These are phyloP conservation scores for Sphaerodactylus townsendi DNA, from an alignment of 2,113 vertebrate species.

Conservation along the genomic window DNA sequence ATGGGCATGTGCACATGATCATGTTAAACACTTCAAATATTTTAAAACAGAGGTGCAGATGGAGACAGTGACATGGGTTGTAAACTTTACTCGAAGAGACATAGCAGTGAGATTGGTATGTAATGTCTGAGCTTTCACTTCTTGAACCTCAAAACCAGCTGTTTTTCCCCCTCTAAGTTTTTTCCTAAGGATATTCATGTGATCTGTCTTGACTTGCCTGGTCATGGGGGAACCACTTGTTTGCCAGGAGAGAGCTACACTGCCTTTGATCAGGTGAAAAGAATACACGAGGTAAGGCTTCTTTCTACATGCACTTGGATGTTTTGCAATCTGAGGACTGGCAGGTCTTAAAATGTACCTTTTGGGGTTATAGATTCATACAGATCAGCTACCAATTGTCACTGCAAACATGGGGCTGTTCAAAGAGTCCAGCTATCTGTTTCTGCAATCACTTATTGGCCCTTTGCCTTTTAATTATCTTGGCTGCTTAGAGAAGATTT, in stretches of 20 bases:
- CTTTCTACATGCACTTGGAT: too few species aligned
- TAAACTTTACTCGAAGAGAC: too few species aligned
- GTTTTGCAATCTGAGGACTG: not conserved
- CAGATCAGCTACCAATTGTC: not conserved
- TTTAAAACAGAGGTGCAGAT: too few species aligned
- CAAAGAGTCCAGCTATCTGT: too few species aligned
- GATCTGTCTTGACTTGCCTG: slow-evolving; percentile 16
- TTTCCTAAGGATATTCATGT: not conserved
- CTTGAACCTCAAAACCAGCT: too few species aligned
- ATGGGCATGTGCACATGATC: too few species aligned
- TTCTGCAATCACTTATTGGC: not conserved
- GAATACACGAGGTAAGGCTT: slow-evolving; percentile 7
- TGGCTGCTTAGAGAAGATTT: not conserved
- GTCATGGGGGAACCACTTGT: slow-evolving; percentile 1
- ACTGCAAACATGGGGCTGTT: not conserved
- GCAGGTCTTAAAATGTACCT: not conserved
- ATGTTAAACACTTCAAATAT: too few species aligned
- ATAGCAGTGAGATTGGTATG: too few species aligned
- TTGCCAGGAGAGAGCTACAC: not conserved
- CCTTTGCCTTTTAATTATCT: too few species aligned
- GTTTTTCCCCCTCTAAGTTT: not conserved
- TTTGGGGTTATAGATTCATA: not conserved
- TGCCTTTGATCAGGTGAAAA: not conserved
- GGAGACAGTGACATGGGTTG: too few species aligned
- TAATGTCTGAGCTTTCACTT: too few species aligned